A percentile compares a stretch with the other conserved stretches of the same genome.
Conservation (phyloP, 2,113 vertebrate species). For the Amphilophus citrinellus region DNA sequence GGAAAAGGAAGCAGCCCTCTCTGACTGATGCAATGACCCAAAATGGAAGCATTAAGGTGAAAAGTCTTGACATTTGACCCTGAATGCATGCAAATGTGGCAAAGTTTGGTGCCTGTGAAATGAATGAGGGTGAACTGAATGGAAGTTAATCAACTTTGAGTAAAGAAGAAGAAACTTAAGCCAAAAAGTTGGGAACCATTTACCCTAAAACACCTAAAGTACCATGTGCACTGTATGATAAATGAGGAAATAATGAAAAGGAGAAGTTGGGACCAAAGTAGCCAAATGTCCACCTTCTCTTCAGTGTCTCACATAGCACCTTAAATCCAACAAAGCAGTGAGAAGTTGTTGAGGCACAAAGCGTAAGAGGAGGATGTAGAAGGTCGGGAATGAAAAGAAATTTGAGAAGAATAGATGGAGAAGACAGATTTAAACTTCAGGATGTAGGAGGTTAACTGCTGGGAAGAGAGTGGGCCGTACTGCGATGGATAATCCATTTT, state of each 20-base stretch:
- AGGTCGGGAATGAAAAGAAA: background rate
- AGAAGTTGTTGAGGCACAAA: background rate
- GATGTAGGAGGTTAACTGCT: slow-evolving; percentile 46
- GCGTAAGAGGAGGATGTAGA: slow-evolving; percentile 4
- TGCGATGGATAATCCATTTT: slow-evolving; percentile 56
- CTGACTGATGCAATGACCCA: slow-evolving; percentile 25
- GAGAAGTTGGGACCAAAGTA: background rate
- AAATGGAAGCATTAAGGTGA: slow-evolving; percentile 20
- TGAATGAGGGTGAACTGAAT: background rate
- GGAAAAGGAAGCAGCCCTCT: slow-evolving; percentile 16
- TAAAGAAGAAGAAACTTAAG: background rate
- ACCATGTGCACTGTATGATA: background rate
- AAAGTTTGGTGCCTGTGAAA: background rate
- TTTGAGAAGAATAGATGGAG: slow-evolving; percentile 15
- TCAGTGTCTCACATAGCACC: background rate
- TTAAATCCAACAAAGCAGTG: background rate
- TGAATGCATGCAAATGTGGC: slow-evolving; percentile 10
- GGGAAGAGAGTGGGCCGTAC: slow-evolving; percentile 63
- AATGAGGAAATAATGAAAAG: background rate
- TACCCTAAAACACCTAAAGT: background rate
- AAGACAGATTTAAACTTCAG: slow-evolving; percentile 27
- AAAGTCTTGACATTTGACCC: slow-evolving; percentile 2
- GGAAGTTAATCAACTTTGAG: background rate
- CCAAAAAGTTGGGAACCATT: background rate
- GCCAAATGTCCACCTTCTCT: background rate